Conservation (phyloP, 2,113 vertebrate species). For the Promerops cafer region DNA sequence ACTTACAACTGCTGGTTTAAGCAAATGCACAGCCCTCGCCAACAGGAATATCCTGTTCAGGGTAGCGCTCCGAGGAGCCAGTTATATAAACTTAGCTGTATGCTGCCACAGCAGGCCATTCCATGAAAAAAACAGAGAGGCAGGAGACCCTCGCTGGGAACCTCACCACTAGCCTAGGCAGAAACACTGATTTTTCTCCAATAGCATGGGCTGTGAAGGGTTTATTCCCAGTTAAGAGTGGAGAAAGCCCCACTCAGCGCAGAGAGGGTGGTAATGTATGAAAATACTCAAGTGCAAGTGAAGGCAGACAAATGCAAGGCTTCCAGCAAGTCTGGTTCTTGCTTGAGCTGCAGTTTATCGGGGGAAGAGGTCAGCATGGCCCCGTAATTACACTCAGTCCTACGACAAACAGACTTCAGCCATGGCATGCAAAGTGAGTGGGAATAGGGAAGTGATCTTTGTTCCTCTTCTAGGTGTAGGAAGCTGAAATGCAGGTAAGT, state of each 20-base stretch:
- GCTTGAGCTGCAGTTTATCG: background rate
- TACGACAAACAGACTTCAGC: background rate
- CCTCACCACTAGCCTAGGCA: background rate
- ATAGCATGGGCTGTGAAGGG: rapidly evolving
- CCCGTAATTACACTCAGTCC: background rate
- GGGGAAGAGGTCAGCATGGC: background rate
- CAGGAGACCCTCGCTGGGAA: background rate
- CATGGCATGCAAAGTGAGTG: background rate
- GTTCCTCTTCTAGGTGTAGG: background rate
- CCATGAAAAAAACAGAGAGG: background rate
- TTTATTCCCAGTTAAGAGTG: background rate
- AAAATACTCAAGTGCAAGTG: rapidly evolving
- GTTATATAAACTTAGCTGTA: constrained; percentile 67
- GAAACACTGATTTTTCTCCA: background rate
- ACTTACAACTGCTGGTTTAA: constrained; percentile 67
- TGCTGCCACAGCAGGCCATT: constrained; percentile 13
- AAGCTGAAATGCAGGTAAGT: background rate
- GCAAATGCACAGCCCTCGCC: constrained; percentile 61
- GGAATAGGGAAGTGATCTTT: constrained; percentile 37
- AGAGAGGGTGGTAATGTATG: background rate
- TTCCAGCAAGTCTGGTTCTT: background rate
- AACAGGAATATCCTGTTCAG: constrained; percentile 81
- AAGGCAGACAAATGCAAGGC: background rate
- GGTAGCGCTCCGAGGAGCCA: constrained; percentile 43
- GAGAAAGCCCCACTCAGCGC: background rate